Evolutionary conservation across 2,888 invertebrate species (phyloP), one percentile per base, ranked within the genome.

Genomic region (Cephus sareptanus): DNA sequence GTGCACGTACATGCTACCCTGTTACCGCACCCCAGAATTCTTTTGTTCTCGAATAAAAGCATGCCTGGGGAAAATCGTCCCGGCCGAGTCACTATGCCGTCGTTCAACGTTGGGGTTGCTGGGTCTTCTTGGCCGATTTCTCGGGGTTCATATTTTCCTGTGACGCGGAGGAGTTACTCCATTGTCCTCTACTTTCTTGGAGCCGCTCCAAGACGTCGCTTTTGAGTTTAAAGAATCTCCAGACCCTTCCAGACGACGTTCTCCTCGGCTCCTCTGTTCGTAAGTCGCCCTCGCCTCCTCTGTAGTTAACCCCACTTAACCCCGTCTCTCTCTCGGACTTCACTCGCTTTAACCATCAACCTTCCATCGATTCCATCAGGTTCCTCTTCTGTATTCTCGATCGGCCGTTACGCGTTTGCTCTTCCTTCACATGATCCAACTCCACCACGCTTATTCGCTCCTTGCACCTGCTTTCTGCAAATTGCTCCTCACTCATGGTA

Each of bases 171-270:
- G 89, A 91, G 90, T 87, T 88, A 85, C 89, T 90, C 88, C 87
- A 91, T 91, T 91, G 90, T 91, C 90, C 90, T 91, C 90, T 85
- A 87, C 88, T 90, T 91, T 91, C 91, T 91, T 90, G 85, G 83
- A 77, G 56, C 81, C 84, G 79, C 77, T 81, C 84, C 84, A 88
- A 90, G 90, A 89, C 85, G 82, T 79, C 71, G 75, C 68, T 15
- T 40, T 23, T 33, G 75, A 77, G 77, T 71, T 73, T 35, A 37
- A 79, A 76, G 40, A 76, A 35, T 69, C 68, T 73, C 75, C 80
- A 71, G 69, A 68, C 80, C 75, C 69, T 35, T 34, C 74, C 34
- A 31, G 35, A n/a, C 68, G 40, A 71, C 77, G 34, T 31, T 31
- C 69, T 75, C 74, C 75, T 70, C 68, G 75, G 40, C 34, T 34